Evolutionary conservation across 2,888 invertebrate genomes (phyloP), one percentile per base, ranked within the genome.

Genomic region (Drosophila testacea): DNA sequence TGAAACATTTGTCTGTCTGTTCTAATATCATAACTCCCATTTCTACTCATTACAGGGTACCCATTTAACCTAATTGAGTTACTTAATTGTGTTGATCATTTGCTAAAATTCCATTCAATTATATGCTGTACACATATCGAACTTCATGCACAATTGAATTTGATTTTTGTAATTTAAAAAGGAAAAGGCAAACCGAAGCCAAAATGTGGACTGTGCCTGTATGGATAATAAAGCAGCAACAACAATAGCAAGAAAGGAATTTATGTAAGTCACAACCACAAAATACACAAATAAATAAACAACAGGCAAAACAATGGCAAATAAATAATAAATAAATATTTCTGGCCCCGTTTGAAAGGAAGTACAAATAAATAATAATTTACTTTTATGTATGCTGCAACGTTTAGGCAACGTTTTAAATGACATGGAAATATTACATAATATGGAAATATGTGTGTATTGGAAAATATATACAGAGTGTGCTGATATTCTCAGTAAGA

Each of bases 301-400:
- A 64, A 65, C 66, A 60, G 56, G 48, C 51, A 60, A 72, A 64
- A 54, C 69, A 64, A 71, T 77, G 73, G 39, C 74, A 77, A 72
- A 86, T 87, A 88, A 87, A 83, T 89, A 87, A 83, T 89, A 78
- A 86, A 88, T 81, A 63, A 54, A 62, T 65, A 61, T 64, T 79
- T 47, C 60, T 46, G 69, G 27, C 36, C 48, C 13, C 57, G 44
- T 60, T 79, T 64, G 64, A 64, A 68, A 74, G 79, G 51, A 78
- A 78, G 54, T 66, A 69, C 78, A 87, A 83, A 89, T 89, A 89
- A 84, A 89, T 89, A 89, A 83, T 81, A 74, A 83, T 83, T 83
- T 77, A 72, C 69, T 72, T 73, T 63, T 69, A 62, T 82, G 56
- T 70, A 34, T 46, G 46, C 28, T 28, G 65, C 73, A 62, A 79